These are phyloP conservation scores for Tetranychus urticae DNA, from an alignment of 1,140 invertebrate species.

Conservation along the genomic window DNA sequence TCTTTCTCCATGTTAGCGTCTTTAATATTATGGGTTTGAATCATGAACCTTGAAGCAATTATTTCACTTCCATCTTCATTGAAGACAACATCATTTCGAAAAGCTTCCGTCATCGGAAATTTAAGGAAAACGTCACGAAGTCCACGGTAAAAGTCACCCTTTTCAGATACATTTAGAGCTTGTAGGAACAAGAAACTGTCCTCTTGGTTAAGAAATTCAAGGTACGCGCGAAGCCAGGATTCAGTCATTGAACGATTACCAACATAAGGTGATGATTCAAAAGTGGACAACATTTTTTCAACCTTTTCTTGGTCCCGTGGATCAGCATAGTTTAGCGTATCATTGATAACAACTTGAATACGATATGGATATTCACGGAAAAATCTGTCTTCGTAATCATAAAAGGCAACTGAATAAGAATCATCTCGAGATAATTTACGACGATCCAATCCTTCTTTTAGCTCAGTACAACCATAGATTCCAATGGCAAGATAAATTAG, in stretches of 20 bases:
- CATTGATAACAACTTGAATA: conserved; percentile 63
- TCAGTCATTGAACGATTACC: conserved; percentile 48
- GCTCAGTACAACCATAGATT: conserved; percentile 58
- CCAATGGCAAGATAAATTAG: conserved; percentile 54
- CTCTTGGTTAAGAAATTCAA: conserved; percentile 46
- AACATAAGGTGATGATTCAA: conserved; percentile 60
- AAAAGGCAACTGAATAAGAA: conserved; percentile 70
- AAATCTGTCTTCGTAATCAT: conserved; percentile 63
- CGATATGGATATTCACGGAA: conserved; percentile 74
- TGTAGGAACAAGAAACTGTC: conserved; percentile 33
- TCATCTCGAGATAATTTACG: conserved; percentile 59
- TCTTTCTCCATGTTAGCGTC: conserved; percentile 73
- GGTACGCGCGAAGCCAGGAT: conserved; percentile 66
- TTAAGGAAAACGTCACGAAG: conserved; percentile 38
- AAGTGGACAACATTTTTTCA: conserved; percentile 44
- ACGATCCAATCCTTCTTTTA: conserved; percentile 68
- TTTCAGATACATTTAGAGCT: conserved; percentile 42
- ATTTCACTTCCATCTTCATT: conserved; percentile 46
- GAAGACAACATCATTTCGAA: conserved; percentile 59
- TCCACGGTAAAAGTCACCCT: conserved; percentile 42
- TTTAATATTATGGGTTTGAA: conserved; percentile 66
- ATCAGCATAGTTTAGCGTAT: conserved; percentile 62
- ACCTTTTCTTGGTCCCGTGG: conserved; percentile 45
- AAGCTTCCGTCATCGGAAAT: conserved; percentile 27
- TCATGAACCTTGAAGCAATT: conserved; percentile 54